These are phyloP conservation scores for Podiceps cristatus DNA, from an alignment of 2,113 vertebrate genomes.

Conservation along the genomic window DNA sequence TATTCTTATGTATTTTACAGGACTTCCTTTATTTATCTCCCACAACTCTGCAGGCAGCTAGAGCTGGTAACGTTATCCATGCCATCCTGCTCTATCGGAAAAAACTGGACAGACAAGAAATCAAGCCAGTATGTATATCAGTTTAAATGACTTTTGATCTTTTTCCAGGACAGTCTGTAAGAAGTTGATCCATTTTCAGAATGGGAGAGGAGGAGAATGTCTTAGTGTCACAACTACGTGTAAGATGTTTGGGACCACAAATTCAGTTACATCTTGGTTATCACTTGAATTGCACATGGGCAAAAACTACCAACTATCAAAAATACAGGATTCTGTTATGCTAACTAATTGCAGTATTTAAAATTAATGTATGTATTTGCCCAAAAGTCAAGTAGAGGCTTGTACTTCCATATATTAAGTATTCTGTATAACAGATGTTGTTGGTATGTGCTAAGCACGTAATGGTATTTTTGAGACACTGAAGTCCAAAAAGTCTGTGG, in stretches of 20 bases:
- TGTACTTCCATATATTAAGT: not conserved
- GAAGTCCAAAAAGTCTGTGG: not conserved
- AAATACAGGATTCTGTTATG: not conserved
- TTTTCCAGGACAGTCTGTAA: not conserved
- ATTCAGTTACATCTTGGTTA: not conserved
- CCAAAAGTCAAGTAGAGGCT: not conserved
- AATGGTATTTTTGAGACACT: not conserved
- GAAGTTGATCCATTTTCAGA: not conserved
- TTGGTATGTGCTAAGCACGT: not conserved
- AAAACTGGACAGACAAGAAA: slow-evolving; percentile 92
- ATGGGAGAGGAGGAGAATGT: not conserved
- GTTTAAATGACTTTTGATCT: not conserved
- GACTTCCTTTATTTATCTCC: slow-evolving; percentile 89
- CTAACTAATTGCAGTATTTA: not conserved
- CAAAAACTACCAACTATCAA: not conserved
- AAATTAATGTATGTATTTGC: not conserved
- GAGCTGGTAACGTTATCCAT: slow-evolving; percentile 94
- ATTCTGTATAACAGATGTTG: not conserved
- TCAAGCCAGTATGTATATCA: slow-evolving; percentile 88
- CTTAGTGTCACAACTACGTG: not conserved
- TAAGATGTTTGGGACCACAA: not conserved
- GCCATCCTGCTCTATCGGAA: slow-evolving; percentile 91
- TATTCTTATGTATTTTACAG: slow-evolving; percentile 57
- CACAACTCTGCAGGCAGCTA: slow-evolving; percentile 88
- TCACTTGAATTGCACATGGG: not conserved